Conservation (phyloP, 2,888 invertebrate genomes). For the Tetragnatha montana region DNA sequence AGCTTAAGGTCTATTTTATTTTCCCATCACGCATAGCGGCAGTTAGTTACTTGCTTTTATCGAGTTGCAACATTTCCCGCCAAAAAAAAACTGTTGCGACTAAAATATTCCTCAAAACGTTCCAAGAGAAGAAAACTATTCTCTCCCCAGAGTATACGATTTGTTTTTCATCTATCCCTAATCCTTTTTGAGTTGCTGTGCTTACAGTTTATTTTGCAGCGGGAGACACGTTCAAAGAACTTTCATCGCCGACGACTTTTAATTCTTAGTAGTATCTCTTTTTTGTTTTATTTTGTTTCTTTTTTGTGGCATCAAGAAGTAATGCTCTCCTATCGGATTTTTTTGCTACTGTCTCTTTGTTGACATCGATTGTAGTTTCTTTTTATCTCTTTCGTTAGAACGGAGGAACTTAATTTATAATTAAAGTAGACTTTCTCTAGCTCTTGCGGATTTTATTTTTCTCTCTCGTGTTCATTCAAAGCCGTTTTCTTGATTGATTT, state of each 20-base stretch:
- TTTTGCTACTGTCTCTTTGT: background rate
- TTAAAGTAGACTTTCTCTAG: background rate
- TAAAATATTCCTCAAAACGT: background rate
- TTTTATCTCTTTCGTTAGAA: background rate
- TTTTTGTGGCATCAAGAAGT: constrained; percentile 3
- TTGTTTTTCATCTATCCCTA: background rate
- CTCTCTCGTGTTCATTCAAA: background rate
- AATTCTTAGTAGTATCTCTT: background rate
- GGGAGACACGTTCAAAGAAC: background rate
- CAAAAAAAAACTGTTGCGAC: background rate
- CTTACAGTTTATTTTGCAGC: constrained; percentile 9
- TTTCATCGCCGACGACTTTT: constrained; percentile 2
- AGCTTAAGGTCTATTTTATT: background rate
- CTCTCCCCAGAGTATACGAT: background rate
- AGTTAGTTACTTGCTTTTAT: background rate
- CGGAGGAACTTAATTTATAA: background rate
- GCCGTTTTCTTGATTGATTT: too few species aligned
- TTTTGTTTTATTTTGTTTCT: background rate
- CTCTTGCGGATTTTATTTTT: background rate
- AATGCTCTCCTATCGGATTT: background rate
- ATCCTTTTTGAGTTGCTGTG: constrained; percentile 4
- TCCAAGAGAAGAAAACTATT: background rate
- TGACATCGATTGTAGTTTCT: background rate
- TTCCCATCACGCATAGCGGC: background rate
- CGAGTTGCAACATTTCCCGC: background rate